These are phyloP conservation scores for Diloba caeruleocephala DNA, from an alignment of 2,888 invertebrate genomes.

Conservation along the genomic window DNA sequence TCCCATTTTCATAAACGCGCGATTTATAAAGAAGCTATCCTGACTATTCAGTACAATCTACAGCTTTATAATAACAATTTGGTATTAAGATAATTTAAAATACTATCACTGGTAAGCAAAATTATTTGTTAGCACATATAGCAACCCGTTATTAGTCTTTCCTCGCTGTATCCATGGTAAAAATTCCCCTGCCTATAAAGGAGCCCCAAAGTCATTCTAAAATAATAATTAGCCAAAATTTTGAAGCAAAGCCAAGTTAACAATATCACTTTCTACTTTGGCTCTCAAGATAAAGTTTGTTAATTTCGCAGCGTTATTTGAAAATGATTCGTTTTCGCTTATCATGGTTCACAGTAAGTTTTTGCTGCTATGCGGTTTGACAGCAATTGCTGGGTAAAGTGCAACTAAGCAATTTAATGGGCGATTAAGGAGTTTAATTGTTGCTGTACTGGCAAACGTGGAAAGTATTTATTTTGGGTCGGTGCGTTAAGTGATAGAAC, in stretches of 20 bases:
- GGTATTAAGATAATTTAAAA: no score
- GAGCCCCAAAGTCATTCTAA: slow-evolving; percentile 1
- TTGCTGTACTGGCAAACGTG: slow-evolving; percentile 14
- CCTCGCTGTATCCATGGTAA: no score
- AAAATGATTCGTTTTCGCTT: slow-evolving; percentile 4
- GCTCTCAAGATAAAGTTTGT: slow-evolving; percentile 15
- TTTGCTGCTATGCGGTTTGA: slow-evolving; percentile 11
- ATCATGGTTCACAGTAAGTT: slow-evolving; percentile 1
- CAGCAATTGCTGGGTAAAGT: slow-evolving; percentile 5
- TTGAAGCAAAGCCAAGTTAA: slow-evolving; percentile 16
- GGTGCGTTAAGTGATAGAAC: not conserved
- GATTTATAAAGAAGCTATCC: no score
- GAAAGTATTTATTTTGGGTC: slow-evolving; percentile 5
- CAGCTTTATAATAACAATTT: no score
- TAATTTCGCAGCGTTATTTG: slow-evolving; percentile 8
- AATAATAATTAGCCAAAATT: slow-evolving; percentile 14
- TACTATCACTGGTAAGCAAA: no score
- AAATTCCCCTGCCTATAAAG: no score
- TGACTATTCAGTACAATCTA: no score
- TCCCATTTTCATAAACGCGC: no score
- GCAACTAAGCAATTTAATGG: slow-evolving; percentile 13
- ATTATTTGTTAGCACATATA: no score
- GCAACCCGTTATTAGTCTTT: no score
- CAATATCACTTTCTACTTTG: slow-evolving; percentile 23
- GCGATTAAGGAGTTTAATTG: slow-evolving; percentile 18